These are phyloP conservation scores for Cyrtonyx montezumae DNA, from an alignment of 2,113 vertebrate species.

Conservation along the genomic window DNA sequence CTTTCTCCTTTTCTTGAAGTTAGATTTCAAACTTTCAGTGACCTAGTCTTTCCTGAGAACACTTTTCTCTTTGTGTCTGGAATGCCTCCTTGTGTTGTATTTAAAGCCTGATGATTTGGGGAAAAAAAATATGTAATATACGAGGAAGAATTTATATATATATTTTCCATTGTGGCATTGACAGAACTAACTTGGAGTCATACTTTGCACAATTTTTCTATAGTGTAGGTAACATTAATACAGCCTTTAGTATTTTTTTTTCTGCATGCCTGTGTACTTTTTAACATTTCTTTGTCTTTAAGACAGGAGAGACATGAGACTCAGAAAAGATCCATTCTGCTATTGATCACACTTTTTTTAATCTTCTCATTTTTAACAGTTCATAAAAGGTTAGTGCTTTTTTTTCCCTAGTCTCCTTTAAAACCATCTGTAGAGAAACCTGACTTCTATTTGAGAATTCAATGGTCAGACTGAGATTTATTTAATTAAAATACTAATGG, in stretches of 20 bases:
- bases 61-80: not conserved
- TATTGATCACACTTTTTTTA: slow-evolving; percentile 56
- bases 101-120: not conserved
- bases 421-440: not conserved
- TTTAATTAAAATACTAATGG: slow-evolving; percentile 56
- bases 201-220: not conserved
- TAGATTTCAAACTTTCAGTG: not conserved
- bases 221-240: not conserved
- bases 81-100: not conserved
- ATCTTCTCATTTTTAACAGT: slow-evolving; percentile 6
- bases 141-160: too few species aligned
- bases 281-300: not conserved
- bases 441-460: slow-evolving; percentile 3
- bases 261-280: not conserved
- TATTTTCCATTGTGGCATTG: not conserved
- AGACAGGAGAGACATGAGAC: not conserved
- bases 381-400: slow-evolving; percentile 18
- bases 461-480: slow-evolving; percentile 7
- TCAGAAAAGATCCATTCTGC: not conserved
- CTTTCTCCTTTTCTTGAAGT: not conserved
- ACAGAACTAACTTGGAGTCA: not conserved
- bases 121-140: not conserved
- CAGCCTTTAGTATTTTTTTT: not conserved
- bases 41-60: not conserved
- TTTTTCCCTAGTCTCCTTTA: not conserved